Base-by-base conservation (phyloP, 2,888 invertebrate species). In the Nudaria mundana region DNA sequence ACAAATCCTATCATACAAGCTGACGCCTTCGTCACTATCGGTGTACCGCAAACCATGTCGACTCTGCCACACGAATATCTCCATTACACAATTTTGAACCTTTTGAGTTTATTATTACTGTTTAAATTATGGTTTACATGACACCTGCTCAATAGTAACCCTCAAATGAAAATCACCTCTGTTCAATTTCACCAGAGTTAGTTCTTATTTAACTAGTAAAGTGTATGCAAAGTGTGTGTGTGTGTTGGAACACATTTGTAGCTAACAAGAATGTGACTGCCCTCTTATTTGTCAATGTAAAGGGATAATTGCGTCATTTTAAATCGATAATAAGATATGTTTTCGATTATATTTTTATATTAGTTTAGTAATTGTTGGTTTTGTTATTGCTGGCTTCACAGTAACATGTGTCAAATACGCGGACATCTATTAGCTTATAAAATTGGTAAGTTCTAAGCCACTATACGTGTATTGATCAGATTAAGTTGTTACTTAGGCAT, bases 1-100 rank as follows among this genome's bases (percentile, higher is more conserved):
- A 76, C 82, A 82, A 87, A 88, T 89, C 89, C 83, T 81, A 89
- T 89, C 89, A 89, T 71, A 84, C 89, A 88, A 82, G 81, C 88
- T 87, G 89, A 89, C 89, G 89, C 89, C 85, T 89, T 76, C 75
- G 85, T 84, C 80, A 80, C 77, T 82, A 86, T 85, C 72, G 86
- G 86, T 79, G 73, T 71, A 83, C 87, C 89, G 74, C 88, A 84
- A 71, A 66, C 56, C 52, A 52, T 54, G 58, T 52, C 50, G 54
- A 56, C 47, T 35, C 38, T 28, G 14, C 13, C 42, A 65, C 65
- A 60, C 65, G 34, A 34, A 23, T 32, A 31, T 29, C 4, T 25
- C 30, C 22, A 44, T 60, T 49, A 61, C 63, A 53, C 63, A 56
- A 48, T 47, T 49, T 54, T 30, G 38, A 56, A 57, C 60, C 47